Evolutionary conservation across 2,113 vertebrate genomes (phyloP), one percentile per base, ranked within the genome.

Genomic region (Octodon degus): DNA sequence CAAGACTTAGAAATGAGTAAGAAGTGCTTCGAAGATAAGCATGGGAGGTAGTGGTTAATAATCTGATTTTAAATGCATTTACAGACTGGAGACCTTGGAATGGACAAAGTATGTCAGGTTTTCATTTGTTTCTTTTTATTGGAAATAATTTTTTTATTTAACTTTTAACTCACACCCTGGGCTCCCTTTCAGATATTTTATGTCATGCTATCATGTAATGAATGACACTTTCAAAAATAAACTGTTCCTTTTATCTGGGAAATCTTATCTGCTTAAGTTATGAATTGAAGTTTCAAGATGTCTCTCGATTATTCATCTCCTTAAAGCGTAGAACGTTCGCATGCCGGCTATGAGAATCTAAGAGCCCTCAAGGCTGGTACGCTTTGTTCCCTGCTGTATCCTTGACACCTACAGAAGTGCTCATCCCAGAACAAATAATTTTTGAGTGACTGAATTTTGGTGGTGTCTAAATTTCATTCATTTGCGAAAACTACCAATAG

Each of bases 51-150:
- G 82, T 10, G 30, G 85, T 27, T 94, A 96, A 70, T 95, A 94
- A 95, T 50, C 83, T 86, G 93, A 86, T 94, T 97, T 92, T 76
- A 92, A 94, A 86, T 72, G 89, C 7, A 77, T 90, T 89, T 95
- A n/a, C 24, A 79, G 90, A 72, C 37, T 55, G 60, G 95, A n/a
- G 81, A 84, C 62, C 47, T 62, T 80, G 58, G 50, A 90, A 91
- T 3, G 47, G 60, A 32, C 62, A 86, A 88, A 90, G 25, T 68
- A 92, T 89, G 79, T 70, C n/a, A 63, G 82, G 8, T 47, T 17
- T 72, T n/a, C 47, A 68, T 86, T 68, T 68, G 22, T 34, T 70
- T 89, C 40, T 60, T 65, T 47, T 62, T 53, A 74, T 16, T 88
- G 40, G 67, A 47, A 67, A 82, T 68, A 14, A 76, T 87, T 93